Percentiles rank a stretch among this genome's conserved stretches.
Conservation (phyloP, 2,888 invertebrate genomes). For the Myopa testacea region DNA sequence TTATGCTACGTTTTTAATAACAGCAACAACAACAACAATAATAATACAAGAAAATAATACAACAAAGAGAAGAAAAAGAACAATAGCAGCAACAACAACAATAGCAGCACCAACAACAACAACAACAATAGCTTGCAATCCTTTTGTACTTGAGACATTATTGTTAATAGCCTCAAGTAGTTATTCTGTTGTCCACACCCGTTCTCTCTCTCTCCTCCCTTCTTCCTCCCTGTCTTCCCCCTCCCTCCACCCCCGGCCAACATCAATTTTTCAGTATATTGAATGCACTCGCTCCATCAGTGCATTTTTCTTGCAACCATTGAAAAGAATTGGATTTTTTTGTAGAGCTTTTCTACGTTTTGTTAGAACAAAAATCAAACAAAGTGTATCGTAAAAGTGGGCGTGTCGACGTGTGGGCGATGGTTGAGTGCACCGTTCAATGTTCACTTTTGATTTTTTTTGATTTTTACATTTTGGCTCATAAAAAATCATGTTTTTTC, state of each 20-base stretch:
- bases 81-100: conserved; percentile 32
- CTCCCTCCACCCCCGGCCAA: background rate
- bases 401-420: background rate
- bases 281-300: background rate
- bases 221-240: background rate
- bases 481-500: conserved; percentile 29
- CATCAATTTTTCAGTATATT: background rate
- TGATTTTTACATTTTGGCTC: conserved; percentile 15
- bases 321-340: background rate
- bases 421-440: background rate
- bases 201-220: background rate
- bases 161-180: conserved; percentile 40
- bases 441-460: conserved; percentile 19
- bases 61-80: too few relatives aligned
- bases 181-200: background rate
- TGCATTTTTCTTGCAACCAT: conserved; percentile 2
- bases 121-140: conserved; percentile 39
- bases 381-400: conserved; percentile 19
- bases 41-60: too few relatives aligned
- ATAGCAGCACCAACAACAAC: conserved; percentile 27
- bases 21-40: conserved; percentile 56
- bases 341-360: background rate
- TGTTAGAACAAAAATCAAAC: background rate
- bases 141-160: conserved; percentile 42
- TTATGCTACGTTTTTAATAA: conserved; percentile 62